Base-by-base conservation (phyloP, 2,797 vertebrate species). In the Tokudaia tokunoshimensis region DNA sequence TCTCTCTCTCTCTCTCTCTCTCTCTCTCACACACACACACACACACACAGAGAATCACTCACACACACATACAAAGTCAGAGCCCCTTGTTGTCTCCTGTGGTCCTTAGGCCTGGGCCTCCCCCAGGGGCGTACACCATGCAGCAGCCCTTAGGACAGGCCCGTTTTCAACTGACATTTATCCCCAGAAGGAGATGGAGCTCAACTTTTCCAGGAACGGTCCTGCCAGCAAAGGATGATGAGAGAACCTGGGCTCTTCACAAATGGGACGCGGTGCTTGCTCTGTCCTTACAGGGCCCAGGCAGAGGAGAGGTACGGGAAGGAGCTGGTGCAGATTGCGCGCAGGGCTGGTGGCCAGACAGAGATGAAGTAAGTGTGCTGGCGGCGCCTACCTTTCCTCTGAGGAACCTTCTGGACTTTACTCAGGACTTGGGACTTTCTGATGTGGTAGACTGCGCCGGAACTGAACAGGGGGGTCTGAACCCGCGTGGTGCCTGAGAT, bases 301-400 rank as follows among this genome's bases (percentile, higher is more conserved):
- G 99, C 99, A 2, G 99, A 99, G 97, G 99, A 99, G 95, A 99
- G 99, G 90, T 99, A 99, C 0, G 99, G 99, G 83, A 99, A 99
- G 92, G 99, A 99, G 94, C 97, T 99, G 97, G 97, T 99, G 67
- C 98, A 99, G 78, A 99, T 99, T 0, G 99, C 99, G 2, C 99
- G 99, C 75, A 99, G 99, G 97, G 98, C 99, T 0, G 99, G 99
- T 0, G 99, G 99, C 75, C 98, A 99, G 57, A 99, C 98, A 26
- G 99, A 99, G 98, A 99, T 99, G 98, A 99, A 99, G 99, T 99
- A 98, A 98, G 98, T 29, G 52, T 1, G 20, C 37, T 44, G 37
- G 17, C 3, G 34, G 20, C 5, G 4, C 20, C 55, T 26, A 10
- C 52, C 41, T 1, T 1, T 3, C 50, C 44, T 65, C 88, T n/a